These are phyloP conservation scores for Eupsilia transversa DNA, from an alignment of 2,888 invertebrate genomes.

Conservation along the genomic window DNA sequence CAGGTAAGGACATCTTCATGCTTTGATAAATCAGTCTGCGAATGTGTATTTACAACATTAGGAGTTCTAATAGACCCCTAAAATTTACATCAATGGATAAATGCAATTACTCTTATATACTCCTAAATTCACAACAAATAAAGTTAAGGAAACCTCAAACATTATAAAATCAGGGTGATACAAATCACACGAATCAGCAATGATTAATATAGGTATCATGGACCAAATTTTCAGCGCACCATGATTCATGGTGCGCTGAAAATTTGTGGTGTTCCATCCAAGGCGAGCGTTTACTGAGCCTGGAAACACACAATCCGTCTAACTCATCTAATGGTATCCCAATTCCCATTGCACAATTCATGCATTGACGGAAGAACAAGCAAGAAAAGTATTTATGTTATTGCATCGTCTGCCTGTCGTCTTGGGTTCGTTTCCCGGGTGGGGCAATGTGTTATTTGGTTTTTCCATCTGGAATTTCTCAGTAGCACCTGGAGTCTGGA, in stretches of 20 bases:
- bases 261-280: background rate
- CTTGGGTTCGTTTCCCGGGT: too few species aligned
- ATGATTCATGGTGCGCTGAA: background rate
- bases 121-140: background rate
- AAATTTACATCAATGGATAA: background rate
- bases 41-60: background rate
- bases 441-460: too few species aligned
- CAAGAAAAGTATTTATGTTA: background rate
- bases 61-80: background rate
- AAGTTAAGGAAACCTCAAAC: background rate
- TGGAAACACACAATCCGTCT: background rate
- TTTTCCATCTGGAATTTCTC: too few species aligned
- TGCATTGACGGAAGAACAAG: background rate
- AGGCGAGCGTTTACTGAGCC: too few species aligned
- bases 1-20: conserved; percentile 88
- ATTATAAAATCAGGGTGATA: background rate
- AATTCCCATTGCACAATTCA: background rate
- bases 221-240: too few species aligned
- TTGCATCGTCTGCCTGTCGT: background rate
- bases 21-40: background rate
- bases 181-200: too few species aligned
- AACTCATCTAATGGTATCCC: too few species aligned
- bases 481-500: too few species aligned
- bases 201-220: too few species aligned
- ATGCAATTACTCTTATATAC: background rate